Evolutionary conservation across 2,888 invertebrate species (phyloP).

Genomic region (Tenodera sinensis): DNA sequence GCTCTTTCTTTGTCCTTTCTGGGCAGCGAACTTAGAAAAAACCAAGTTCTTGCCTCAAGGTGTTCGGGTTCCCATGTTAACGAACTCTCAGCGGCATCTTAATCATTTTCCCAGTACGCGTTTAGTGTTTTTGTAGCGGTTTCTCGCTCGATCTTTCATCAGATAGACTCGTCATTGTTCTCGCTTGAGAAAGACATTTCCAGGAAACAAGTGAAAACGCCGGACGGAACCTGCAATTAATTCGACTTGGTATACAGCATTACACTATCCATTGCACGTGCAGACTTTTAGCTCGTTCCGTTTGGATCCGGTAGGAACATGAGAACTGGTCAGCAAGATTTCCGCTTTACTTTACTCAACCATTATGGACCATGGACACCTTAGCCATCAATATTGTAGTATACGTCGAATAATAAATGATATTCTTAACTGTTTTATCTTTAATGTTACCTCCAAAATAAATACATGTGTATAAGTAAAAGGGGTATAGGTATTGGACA

Average conservation of each 20-base stretch:
- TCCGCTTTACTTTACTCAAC: not conserved
- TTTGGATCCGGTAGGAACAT: not conserved
- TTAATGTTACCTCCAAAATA: too few relatives aligned
- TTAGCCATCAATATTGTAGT: too few relatives aligned
- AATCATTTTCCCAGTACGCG: not conserved
- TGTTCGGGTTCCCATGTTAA: not conserved
- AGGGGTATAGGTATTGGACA: too few relatives aligned
- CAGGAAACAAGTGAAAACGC: conserved; percentile 17
- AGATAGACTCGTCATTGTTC: conserved; percentile 25
- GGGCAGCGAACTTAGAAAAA: not conserved
- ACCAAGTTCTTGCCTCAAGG: not conserved
- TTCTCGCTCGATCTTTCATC: not conserved
- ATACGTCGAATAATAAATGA: too few relatives aligned
- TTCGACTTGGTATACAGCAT: not conserved
- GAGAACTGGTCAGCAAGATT: not conserved
- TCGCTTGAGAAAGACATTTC: conserved; percentile 19
- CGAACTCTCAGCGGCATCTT: not conserved
- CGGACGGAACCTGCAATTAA: conserved; percentile 4
- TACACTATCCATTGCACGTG: not conserved
- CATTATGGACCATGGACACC: too few relatives aligned
- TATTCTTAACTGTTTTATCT: too few relatives aligned
- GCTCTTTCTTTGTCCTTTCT: not conserved
- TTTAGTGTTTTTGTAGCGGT: not conserved
- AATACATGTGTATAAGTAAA: too few relatives aligned
- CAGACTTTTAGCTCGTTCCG: not conserved